phyloP scores from a whole-genome alignment of 2,113 vertebrate species.

The Tetrao urogallus region DNA sequence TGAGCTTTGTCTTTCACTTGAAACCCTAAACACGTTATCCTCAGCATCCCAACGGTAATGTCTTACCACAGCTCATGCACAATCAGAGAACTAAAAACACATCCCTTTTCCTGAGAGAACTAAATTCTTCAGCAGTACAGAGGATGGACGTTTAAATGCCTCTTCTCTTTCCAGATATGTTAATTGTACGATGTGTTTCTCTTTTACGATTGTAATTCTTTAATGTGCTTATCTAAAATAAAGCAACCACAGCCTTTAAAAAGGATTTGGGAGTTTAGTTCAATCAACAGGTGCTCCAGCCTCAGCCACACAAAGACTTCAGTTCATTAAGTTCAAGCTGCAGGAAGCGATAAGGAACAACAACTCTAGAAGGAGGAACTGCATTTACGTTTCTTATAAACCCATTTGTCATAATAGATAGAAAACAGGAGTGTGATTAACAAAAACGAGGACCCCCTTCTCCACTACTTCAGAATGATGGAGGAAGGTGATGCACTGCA shows the following conservation, averaged over 20 bases:
- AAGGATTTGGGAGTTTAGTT: background rate
- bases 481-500: fast-evolving
- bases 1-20: background rate
- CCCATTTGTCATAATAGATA: background rate
- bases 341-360: background rate
- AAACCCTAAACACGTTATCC: background rate
- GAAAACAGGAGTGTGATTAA: background rate
- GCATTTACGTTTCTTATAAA: background rate
- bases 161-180: background rate
- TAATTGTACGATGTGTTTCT: background rate
- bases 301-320: background rate
- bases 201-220: background rate
- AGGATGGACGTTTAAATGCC: background rate
- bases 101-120: background rate
- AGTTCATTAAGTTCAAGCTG: background rate
- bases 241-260: background rate
- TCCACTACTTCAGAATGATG: background rate
- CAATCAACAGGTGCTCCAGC: background rate
- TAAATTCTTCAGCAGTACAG: background rate
- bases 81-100: background rate
- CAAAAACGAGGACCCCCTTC: background rate
- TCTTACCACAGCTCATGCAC: background rate
- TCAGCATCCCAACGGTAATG: background rate
- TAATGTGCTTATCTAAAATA: background rate
- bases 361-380: background rate